phyloP scores from a whole-genome alignment of 2,888 invertebrate species.

The Deilephila porcellus region DNA sequence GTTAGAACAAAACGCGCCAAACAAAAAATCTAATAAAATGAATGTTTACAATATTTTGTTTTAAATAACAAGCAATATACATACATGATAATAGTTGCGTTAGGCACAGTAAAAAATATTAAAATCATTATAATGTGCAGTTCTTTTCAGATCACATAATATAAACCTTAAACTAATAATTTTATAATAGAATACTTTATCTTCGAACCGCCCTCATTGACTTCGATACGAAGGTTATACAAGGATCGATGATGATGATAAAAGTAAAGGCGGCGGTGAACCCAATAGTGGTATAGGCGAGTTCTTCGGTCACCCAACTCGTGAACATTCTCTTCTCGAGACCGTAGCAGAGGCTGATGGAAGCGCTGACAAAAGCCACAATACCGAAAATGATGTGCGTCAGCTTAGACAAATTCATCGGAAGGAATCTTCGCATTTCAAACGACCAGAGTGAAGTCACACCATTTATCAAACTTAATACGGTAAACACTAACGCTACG shows the following conservation, averaged over 20 bases:
- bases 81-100: not conserved
- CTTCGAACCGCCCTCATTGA: not conserved
- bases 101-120: not conserved
- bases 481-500: conserved; percentile 66
- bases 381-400: conserved; percentile 65
- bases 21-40: not conserved
- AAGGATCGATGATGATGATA: conserved; percentile 59
- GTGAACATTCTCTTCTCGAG: conserved; percentile 58
- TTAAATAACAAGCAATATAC: not conserved
- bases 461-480: conserved; percentile 62
- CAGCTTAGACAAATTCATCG: conserved; percentile 58
- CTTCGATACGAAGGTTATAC: conserved; percentile 54
- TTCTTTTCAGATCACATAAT: not conserved
- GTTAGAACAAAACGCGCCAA: no score
- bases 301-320: conserved; percentile 46
- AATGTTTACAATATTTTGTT: not conserved
- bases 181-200: not conserved
- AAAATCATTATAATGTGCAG: not conserved
- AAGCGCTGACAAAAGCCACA: conserved; percentile 50
- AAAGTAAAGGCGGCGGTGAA: conserved; percentile 51
- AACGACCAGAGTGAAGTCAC: conserved; percentile 61
- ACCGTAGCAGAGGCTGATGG: conserved; percentile 60
- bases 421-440: conserved; percentile 55
- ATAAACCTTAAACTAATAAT: not conserved
- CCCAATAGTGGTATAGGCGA: conserved; percentile 53